phyloP scores from a whole-genome alignment of 2,888 invertebrate species.

The Scotopteryx bipunctaria region DNA sequence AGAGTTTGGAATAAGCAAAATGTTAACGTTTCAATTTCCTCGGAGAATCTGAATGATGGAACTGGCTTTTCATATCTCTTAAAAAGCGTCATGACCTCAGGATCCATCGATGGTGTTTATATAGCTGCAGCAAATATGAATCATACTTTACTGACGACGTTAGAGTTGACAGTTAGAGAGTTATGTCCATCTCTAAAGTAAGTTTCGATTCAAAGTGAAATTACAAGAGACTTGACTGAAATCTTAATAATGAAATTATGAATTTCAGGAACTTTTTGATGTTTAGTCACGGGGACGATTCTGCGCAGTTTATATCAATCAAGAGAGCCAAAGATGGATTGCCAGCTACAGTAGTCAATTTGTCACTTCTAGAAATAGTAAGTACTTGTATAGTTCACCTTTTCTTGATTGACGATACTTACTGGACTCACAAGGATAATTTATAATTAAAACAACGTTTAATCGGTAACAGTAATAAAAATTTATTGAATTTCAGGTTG shows the following conservation, averaged over 20 bases:
- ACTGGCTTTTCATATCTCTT: conserved; percentile 14
- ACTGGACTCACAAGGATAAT: no score
- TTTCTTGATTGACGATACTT: not conserved
- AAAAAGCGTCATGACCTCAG: conserved; percentile 2
- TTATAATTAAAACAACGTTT: not conserved
- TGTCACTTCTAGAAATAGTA: conserved; percentile 21
- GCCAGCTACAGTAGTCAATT: conserved; percentile 21
- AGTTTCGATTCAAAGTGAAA: not conserved
- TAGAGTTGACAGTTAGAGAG: conserved; percentile 17
- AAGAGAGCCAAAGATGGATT: conserved; percentile 17
- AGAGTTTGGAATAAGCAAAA: conserved; percentile 38
- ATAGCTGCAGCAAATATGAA: conserved; percentile 14
- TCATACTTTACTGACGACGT: not conserved
- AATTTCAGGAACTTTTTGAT: conserved; percentile 19
- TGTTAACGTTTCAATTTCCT: conserved; percentile 28
- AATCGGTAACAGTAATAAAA: not conserved
- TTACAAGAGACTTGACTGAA: not conserved
- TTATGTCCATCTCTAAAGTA: conserved; percentile 23
- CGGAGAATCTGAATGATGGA: conserved; percentile 21
- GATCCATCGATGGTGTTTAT: conserved; percentile 26
- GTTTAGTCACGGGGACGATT: conserved; percentile 17
- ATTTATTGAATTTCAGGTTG: conserved; percentile 4
- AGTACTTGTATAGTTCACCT: conserved; percentile 1
- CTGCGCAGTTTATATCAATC: conserved; percentile 8
- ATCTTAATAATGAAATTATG: not conserved